These are phyloP conservation scores for Calameuta pallipes DNA, from an alignment of 2,888 invertebrate species.

Conservation along the genomic window DNA sequence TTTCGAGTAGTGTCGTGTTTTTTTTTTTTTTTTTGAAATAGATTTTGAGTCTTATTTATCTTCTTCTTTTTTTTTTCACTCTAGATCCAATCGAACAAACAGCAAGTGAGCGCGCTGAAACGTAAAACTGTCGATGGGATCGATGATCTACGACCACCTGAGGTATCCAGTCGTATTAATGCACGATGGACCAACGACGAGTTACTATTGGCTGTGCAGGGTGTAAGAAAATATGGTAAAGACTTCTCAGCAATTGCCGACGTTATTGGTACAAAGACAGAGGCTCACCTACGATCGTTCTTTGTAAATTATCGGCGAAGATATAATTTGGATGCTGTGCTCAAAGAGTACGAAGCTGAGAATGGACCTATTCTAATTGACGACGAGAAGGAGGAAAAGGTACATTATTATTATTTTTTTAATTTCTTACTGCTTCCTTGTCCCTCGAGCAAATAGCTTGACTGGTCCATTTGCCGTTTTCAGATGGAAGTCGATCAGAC, in stretches of 20 bases:
- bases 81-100: constrained; percentile 95
- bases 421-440: neutral
- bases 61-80: constrained; percentile 50
- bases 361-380: constrained; percentile 70
- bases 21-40: no score
- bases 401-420: constrained; percentile 27
- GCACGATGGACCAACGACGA: constrained; percentile 95
- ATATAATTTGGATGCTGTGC: constrained; percentile 86
- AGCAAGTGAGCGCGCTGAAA: constrained; percentile 87
- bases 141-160: constrained; percentile 74
- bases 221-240: constrained; percentile 84
- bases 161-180: constrained; percentile 79
- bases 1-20: neutral
- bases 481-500: constrained; percentile 63
- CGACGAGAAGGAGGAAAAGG: constrained; percentile 66
- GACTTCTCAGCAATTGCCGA: constrained; percentile 95
- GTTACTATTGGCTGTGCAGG: constrained; percentile 89
- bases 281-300: constrained; percentile 91
- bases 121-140: constrained; percentile 77
- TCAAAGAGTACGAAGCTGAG: constrained; percentile 88
- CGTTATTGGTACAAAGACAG: constrained; percentile 94
- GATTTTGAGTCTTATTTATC: no score
- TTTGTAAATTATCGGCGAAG: constrained; percentile 91
- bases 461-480: neutral
- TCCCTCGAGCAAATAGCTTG: neutral